Base-by-base conservation (phyloP, 1,140 invertebrate species). In the Cryptotermes secundus region DNA sequence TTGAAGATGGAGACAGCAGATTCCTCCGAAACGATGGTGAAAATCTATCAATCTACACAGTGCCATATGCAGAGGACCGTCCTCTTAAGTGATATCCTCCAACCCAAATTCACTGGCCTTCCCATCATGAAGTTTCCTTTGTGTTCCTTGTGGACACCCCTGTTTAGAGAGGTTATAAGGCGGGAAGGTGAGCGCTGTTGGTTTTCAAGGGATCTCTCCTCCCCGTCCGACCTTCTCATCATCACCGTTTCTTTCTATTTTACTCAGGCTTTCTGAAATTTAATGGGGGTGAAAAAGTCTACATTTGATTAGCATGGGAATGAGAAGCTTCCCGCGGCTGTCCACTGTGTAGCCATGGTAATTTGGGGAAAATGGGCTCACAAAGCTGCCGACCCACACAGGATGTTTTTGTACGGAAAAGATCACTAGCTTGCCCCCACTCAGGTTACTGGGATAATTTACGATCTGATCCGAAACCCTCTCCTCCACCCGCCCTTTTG, bases 221-320 rank as follows among this genome's bases (percentile, higher is more conserved):
- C n/a, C n/a, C n/a, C 26, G 26, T 12, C 26, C 59, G 7, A 10
- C n/a, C n/a, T 72, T 14, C 59, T 72, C 59, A 72, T 72, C 59
- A 72, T n/a, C 59, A 72, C 59, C 7, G n/a, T 72, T 72, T 72
- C 59, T 72, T 72, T 72, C 59, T 31, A 72, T 72, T 72, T 49
- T 49, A 49, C 45, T 49, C 45, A 22, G 45, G 45, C 45, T 19
- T 49, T 49, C 45, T 72, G 59, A 72, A 72, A 72, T 72, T 26
- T 72, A 72, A 72, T 72, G 59, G 59, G 53, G 59, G 59, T 72
- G 59, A 31, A 72, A 72, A 72, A 72, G 59, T 72, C 59, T n/a
- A 72, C 59, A 72, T 72, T 72, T n/a, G 59, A 72, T 72, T 72
- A 72, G n/a, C 59, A 72, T 72, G 59, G 31, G 59, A 72, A 72